These are phyloP conservation scores for Craterocephalus amniculus DNA, from an alignment of 2,797 vertebrate genomes.

Conservation along the genomic window DNA sequence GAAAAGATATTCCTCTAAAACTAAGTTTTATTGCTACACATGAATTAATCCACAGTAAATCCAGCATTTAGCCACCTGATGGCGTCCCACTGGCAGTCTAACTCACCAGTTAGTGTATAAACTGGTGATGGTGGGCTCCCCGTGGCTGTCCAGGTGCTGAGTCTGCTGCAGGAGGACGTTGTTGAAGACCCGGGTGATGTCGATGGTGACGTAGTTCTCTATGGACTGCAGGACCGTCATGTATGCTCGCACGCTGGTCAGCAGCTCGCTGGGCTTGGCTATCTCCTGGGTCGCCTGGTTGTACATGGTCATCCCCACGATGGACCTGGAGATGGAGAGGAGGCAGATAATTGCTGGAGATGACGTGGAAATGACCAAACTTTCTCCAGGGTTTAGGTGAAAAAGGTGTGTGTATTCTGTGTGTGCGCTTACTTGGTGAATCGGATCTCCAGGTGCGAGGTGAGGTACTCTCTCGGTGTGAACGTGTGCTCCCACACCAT, in stretches of 20 bases:
- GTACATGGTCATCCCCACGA: conserved; percentile 97
- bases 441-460: conserved; percentile 98
- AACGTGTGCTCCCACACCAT: conserved; percentile 98
- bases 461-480: conserved; percentile 97
- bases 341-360: background rate
- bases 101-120: conserved; percentile 96
- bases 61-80: too few species aligned
- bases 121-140: conserved; percentile 98
- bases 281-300: conserved; percentile 99
- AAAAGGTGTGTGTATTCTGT: too few species aligned
- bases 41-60: too few species aligned
- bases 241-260: conserved; percentile 96
- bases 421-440: conserved; percentile 92
- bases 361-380: too few species aligned
- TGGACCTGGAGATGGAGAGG: conserved; percentile 57
- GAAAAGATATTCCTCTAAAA: too few species aligned
- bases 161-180: conserved; percentile 99
- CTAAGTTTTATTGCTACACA: too few species aligned
- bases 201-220: conserved; percentile 99
- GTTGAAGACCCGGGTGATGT: conserved; percentile 99
- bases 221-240: conserved; percentile 99
- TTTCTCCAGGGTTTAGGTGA: too few species aligned
- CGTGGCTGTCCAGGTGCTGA: conserved; percentile 98
- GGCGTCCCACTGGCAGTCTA: too few species aligned
- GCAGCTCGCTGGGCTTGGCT: conserved; percentile 96